Conservation (phyloP, 2,888 invertebrate genomes). For the Drosophila melanosoma region DNA sequence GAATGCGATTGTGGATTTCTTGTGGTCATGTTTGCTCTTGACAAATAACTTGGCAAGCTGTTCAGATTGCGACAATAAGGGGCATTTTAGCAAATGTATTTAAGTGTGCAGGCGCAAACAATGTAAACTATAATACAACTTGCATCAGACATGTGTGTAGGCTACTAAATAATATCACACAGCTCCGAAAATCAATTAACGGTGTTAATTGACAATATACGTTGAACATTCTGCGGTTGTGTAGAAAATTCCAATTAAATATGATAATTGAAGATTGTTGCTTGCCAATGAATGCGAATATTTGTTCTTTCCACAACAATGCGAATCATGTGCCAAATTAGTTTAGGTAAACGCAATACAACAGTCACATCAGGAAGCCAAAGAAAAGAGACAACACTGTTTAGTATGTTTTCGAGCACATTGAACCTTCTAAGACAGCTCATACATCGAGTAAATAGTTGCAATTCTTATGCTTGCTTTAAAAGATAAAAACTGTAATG, state of each 20-base stretch:
- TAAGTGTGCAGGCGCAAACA: background rate
- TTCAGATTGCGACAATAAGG: constrained; percentile 21
- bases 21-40: constrained; percentile 19
- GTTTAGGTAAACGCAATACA: constrained; percentile 8
- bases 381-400: constrained; percentile 20
- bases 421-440: constrained; percentile 30
- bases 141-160: background rate
- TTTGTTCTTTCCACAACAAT: constrained; percentile 13
- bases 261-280: constrained; percentile 28
- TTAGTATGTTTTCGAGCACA: constrained; percentile 33
- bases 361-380: constrained; percentile 28
- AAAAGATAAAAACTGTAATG: background rate
- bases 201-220: constrained; percentile 19
- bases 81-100: background rate
- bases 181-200: constrained; percentile 17
- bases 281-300: constrained; percentile 2
- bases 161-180: constrained; percentile 11
- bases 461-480: background rate
- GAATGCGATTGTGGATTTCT: constrained; percentile 18
- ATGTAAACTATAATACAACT: background rate
- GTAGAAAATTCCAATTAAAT: constrained; percentile 12
- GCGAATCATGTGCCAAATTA: constrained; percentile 7
- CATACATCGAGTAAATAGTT: background rate
- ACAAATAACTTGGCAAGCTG: constrained; percentile 21
- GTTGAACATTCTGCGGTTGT: background rate